phyloP scores from a whole-genome alignment of 2,113 vertebrate genomes.

The Anseranas semipalmata region DNA sequence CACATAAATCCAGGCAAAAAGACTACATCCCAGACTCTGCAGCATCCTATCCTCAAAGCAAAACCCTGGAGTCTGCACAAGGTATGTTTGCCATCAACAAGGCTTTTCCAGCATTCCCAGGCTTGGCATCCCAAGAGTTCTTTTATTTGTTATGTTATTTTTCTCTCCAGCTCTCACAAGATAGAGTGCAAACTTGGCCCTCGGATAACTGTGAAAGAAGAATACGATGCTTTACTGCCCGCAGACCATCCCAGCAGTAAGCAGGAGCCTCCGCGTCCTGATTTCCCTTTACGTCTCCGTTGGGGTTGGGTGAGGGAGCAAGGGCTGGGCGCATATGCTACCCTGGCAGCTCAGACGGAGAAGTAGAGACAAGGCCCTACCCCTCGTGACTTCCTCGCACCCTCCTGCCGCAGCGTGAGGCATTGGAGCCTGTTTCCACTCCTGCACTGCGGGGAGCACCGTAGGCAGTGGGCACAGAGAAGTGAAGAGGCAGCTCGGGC shows the following conservation, averaged over 20 bases:
- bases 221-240: background rate
- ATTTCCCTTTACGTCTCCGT: fast-evolving
- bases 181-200: background rate
- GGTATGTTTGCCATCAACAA: background rate
- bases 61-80: background rate
- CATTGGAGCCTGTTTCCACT: background rate
- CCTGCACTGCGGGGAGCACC: background rate
- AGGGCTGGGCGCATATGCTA: background rate
- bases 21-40: background rate
- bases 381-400: background rate
- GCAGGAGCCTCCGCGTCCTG: fast-evolving
- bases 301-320: background rate
- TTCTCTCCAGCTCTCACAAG: background rate
- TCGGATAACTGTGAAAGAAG: background rate
- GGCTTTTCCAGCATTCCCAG: background rate
- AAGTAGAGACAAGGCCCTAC: background rate
- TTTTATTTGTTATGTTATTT: background rate
- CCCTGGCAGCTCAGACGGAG: fast-evolving
- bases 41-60: background rate
- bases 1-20: background rate
- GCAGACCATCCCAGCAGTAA: background rate
- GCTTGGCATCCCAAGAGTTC: background rate
- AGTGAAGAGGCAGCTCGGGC: background rate
- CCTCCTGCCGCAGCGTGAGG: background rate
- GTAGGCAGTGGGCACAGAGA: background rate